Base-by-base conservation (phyloP, 23 tunicate genomes). In the Ciona savignyi region DNA sequence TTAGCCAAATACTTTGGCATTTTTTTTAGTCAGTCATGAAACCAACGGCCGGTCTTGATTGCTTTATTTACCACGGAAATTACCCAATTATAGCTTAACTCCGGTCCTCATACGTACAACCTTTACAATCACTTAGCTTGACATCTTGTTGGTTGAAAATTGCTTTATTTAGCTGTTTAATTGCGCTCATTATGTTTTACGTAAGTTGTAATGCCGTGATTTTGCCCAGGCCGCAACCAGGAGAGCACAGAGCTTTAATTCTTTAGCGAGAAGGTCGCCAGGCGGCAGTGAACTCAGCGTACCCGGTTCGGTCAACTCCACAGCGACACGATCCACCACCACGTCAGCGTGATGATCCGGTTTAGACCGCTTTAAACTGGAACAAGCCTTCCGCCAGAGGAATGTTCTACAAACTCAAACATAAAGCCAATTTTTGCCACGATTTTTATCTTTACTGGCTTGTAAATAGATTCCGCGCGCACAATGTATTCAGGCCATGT, bases 241-340 rank as follows among this genome's bases (percentile, higher is more conserved):
- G 21, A 69, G 73, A 69, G 51, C 73, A 3, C 73, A 69, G 51
- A 69, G 73, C 9, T 69, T 69, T 35, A 69, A 69, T 51, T 69
- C 73, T 22, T 30, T 69, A 51, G 26, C 51, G 9, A 32, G 26
- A 33, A 34, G 73, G 25, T 68, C 80, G 66, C 70, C 76, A 27
- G 63, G 60, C 29, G 76, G 76, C 56, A 82, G 87, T 70, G 87
- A 74, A 27, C 75, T 76, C 21, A 77, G 83, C 74, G 77, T 66
- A 25, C 90, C 76, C 0, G 90, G 90, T 21, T 85, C 90, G 0
- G 70, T 85, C 29, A 78, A 78, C 27, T 85, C 90, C 2, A 70
- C 81, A 32, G 77, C 79, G 2, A 85, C 90, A 2, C 63, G 77
- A 1, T 72, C 90, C 27, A 85, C 90, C 30, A 63, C 83, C 29